phyloP scores from a whole-genome alignment of 2,888 invertebrate genomes.

The Coenonympha arcania region DNA sequence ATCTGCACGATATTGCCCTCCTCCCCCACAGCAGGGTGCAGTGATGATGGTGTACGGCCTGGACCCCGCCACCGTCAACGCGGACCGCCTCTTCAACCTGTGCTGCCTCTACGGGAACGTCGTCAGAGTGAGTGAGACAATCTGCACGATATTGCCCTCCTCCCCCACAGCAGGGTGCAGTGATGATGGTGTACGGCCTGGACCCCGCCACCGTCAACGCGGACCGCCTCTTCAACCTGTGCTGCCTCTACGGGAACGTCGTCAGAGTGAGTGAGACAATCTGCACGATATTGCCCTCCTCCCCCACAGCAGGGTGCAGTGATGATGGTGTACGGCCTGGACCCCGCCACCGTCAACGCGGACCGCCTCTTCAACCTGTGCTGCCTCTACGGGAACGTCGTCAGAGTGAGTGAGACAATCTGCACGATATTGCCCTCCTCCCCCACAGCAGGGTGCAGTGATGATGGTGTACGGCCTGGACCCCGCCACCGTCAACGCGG shows the following conservation, averaged over 20 bases:
- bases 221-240: conserved; percentile 96
- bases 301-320: conserved; percentile 88
- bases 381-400: conserved; percentile 98
- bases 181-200: conserved; percentile 98
- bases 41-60: conserved; percentile 99
- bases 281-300: conserved; percentile 49
- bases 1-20: conserved; percentile 46
- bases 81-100: conserved; percentile 96
- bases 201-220: conserved; percentile 95
- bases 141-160: conserved; percentile 49
- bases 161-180: conserved; percentile 85
- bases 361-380: conserved; percentile 98
- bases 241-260: conserved; percentile 99
- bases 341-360: conserved; percentile 93
- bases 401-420: conserved; percentile 80
- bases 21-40: conserved; percentile 82
- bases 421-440: conserved; percentile 51
- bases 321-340: conserved; percentile 98
- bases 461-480: conserved; percentile 99
- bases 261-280: conserved; percentile 82
- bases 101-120: conserved; percentile 99
- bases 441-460: conserved; percentile 88
- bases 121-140: conserved; percentile 82
- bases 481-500: conserved; percentile 93
- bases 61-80: conserved; percentile 93